Conservation (phyloP, 2,113 vertebrate species). For the Spilogale gracilis region DNA sequence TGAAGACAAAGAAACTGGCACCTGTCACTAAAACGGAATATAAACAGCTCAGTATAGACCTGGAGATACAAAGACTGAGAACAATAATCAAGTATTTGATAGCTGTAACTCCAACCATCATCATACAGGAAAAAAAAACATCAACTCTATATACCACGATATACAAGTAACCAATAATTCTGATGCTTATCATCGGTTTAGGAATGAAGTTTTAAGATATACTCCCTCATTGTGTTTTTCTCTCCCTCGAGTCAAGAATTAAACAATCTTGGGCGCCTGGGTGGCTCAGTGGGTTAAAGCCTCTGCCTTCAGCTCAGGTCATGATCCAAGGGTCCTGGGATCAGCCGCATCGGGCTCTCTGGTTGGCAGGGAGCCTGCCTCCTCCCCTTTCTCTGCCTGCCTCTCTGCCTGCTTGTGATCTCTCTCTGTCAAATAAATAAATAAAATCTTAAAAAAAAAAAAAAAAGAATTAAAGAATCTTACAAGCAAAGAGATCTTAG, state of each 20-base stretch:
- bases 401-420: no score
- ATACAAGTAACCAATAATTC: not conserved
- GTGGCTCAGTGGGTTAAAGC: no score
- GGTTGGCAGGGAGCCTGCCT: no score
- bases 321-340: no score
- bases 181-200: not conserved
- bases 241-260: conserved; percentile 48
- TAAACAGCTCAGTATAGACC: conserved; percentile 44
- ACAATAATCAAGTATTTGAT: not conserved
- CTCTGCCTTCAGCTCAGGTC: no score
- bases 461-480: conserved; percentile 58
- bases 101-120: not conserved
- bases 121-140: conserved; percentile 25
- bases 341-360: no score
- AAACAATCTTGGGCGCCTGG: not conserved
- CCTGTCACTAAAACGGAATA: conserved; percentile 94
- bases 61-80: not conserved
- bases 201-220: conserved; percentile 12
- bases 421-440: no score
- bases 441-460: no score
- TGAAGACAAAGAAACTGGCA: conserved; percentile 99
- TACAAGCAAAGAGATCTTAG: conserved; percentile 30
- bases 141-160: not conserved
- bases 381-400: no score
- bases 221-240: not conserved